Percentiles rank a stretch among this genome's conserved stretches.
Evolutionary conservation across 2,888 invertebrate species (phyloP).

Genomic region (Rotaria magnacalcarata): DNA sequence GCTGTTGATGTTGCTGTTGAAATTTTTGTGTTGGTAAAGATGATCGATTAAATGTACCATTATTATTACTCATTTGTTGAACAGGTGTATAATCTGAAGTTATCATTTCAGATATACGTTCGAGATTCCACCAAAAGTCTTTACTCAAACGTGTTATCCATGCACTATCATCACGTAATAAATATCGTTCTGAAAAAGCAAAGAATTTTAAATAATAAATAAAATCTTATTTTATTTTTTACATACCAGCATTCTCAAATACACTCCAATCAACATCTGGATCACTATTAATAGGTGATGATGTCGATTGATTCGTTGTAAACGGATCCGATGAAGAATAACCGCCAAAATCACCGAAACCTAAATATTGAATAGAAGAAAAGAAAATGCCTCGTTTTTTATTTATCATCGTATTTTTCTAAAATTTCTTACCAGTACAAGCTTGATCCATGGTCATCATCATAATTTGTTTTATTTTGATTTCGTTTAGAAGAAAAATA

Average conservation of each 20-base stretch:
- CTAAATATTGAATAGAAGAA: not conserved
- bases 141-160: slow-evolving; percentile 28
- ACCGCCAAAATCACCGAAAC: not conserved
- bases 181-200: not conserved
- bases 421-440: not conserved
- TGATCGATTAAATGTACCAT: no score
- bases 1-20: not conserved
- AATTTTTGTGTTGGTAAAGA: no score
- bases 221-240: no score
- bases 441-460: slow-evolving; percentile 24
- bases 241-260: slow-evolving; percentile 31
- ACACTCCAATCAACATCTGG: slow-evolving; percentile 33
- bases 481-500: no score
- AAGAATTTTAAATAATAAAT: not conserved
- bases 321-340: not conserved
- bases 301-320: not conserved
- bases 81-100: not conserved
- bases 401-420: not conserved
- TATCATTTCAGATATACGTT: not conserved
- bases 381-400: not conserved
- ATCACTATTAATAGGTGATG: not conserved
- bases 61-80: not conserved
- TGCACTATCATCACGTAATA: slow-evolving; percentile 31
- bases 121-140: slow-evolving; percentile 36
- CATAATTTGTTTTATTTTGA: not conserved